Evolutionary conservation across 2,888 invertebrate species (phyloP), one percentile per base, ranked within the genome.

Genomic region (Eupithecia tripunctaria): DNA sequence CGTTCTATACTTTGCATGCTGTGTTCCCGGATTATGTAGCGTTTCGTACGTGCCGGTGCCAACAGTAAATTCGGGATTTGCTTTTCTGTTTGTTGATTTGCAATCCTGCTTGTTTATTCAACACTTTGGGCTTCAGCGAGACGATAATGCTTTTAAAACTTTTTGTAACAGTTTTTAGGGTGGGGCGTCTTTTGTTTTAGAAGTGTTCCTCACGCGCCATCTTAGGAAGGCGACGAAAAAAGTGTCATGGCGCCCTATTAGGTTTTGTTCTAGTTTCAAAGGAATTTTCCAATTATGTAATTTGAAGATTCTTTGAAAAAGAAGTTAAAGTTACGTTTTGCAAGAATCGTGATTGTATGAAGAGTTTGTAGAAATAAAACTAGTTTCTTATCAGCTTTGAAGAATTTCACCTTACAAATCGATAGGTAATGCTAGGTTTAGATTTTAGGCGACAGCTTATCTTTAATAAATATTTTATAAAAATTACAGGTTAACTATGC

Each of bases 141-240:
- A 76, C 73, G 75, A 76, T 73, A 77, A 76, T 80, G 68, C 71
- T 78, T 79, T 70, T 71, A 60, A 56, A 71, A 78, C 74, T 78
- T 80, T 80, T 82, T 83, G 8, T 60, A 47, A 18, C n/a, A 78
- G 70, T 76, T 74, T 78, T 78, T 84, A 88, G 92, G 93, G 94
- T 88, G 94, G 90, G 94, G 92, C 88, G 81, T 91, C 94, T 94
- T 93, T 94, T 94, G 94, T 94, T 93, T 94, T 93, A 93, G 86
- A 84, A 79, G 85, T 84, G 84, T 87, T 86, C 84, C 85, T 84
- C 87, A 88, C 85, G 86, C 94, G 94, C 94, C 94, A 94, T 94
- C 94, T 94, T 94, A 93, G 91, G 85, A 89, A 83, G 89, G 82
- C 85, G 86, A 88, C 89, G 93, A 94, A 92, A 68, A 93, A 92